Percentiles rank a stretch among this genome's conserved stretches.
phyloP scores from a whole-genome alignment of 2,888 invertebrate genomes.

The Euplexia lucipara region DNA sequence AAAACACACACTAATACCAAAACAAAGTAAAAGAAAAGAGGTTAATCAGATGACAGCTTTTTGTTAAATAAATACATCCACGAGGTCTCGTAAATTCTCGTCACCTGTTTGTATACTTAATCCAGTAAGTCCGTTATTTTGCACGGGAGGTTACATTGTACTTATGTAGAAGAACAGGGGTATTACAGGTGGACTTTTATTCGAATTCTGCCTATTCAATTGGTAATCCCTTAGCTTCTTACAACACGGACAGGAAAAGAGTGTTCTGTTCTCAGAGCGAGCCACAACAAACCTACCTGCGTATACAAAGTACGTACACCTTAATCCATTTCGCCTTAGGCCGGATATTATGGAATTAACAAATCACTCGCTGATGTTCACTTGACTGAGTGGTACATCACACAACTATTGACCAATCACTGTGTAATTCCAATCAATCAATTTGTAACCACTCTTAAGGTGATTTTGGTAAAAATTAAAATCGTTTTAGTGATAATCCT shows the following conservation, averaged over 20 bases:
- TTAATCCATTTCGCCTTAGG: conserved; percentile 31
- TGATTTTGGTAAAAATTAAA: neutral
- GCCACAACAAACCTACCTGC: conserved; percentile 2
- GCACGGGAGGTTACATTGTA: neutral
- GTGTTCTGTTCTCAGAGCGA: conserved; percentile 23
- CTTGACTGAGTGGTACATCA: neutral
- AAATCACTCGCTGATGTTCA: neutral
- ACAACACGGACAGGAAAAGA: conserved; percentile 17
- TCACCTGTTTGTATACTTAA: neutral
- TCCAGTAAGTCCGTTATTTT: conserved; percentile 1
- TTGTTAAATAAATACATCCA: neutral
- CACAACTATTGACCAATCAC: neutral
- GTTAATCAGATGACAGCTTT: too few species aligned
- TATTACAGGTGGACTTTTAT: conserved; percentile 12
- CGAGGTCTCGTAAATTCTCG: neutral
- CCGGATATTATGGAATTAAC: neutral
- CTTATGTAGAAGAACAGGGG: neutral
- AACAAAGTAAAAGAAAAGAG: too few species aligned
- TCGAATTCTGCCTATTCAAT: conserved; percentile 2
- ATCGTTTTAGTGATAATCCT: too few species aligned
- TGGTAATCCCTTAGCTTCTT: conserved; percentile 25
- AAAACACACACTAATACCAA: neutral
- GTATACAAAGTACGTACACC: neutral
- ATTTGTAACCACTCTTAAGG: neutral
- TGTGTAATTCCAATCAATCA: neutral